Conservation (phyloP, 1,140 invertebrate genomes). For the Trachymyrmex cornetzi region DNA sequence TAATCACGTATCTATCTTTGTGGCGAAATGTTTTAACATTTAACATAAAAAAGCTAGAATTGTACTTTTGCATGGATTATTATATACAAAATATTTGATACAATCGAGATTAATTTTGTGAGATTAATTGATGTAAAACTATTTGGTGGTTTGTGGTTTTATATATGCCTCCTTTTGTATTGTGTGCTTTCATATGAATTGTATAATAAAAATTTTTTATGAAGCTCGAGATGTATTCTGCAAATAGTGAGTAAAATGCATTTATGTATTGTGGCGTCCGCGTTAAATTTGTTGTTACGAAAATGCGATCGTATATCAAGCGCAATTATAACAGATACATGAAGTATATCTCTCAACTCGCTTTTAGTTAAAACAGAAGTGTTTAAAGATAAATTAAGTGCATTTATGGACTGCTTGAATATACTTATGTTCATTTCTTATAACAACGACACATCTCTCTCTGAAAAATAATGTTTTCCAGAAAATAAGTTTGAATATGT, state of each 20-base stretch:
- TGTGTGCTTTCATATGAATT: not conserved
- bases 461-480: too few relatives aligned
- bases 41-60: not conserved
- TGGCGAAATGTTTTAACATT: not conserved
- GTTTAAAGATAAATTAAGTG: not conserved
- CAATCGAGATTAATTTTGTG: conserved; percentile 14
- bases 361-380: not conserved
- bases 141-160: not conserved
- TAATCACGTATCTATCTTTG: not conserved
- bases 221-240: not conserved
- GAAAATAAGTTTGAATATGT: too few relatives aligned
- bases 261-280: too few relatives aligned
- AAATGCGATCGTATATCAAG: not conserved
- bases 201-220: not conserved
- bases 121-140: not conserved
- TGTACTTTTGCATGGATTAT: not conserved
- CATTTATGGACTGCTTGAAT: not conserved
- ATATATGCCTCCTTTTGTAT: not conserved
- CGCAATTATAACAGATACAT: not conserved
- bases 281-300: not conserved
- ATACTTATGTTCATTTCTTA: too few relatives aligned
- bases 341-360: not conserved
- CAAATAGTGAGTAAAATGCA: not conserved
- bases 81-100: not conserved
- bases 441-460: too few relatives aligned